Evolutionary conservation across 2,113 vertebrate species (phyloP), one percentile per base, ranked within the genome.

Genomic region (Mustela nigripes): DNA sequence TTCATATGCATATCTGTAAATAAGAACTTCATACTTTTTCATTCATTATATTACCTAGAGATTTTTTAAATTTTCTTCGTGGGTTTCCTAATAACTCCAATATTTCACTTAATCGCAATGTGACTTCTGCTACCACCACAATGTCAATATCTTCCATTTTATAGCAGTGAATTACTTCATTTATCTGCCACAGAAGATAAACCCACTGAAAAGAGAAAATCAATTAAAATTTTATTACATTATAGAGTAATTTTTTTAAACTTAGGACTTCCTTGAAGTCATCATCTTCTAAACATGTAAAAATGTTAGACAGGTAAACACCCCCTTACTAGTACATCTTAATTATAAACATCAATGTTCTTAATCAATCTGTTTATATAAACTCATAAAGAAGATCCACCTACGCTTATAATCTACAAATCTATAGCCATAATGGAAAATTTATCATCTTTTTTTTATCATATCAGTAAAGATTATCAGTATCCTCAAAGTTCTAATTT

Each of bases 151-250:
- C 95, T 91, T 98, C 98, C 95, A 99, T 94, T 81, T 97, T 97
- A 97, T 87, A 99, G 48, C 95, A 97, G 24, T 98, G 98, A 94
- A 99, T 99, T 97, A 99, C 98, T 97, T 99, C 99, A 98, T 98
- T 99, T 98, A 99, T 98, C 92, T 99, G 96, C 98, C 98, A 99
- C 78, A 99, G 98, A 97, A 99, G 98, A 97, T 99, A 98, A 95
- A 99, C 21, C 99, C 99, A 99, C 99, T 99, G 95, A 97, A 98
- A 97, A 94, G 58, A 92, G 50, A 93, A 48, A 4, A 96, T 82
- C n/a, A 82, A 65, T 84, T 79, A n/a, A 73, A 60, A 74, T 36
- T 24, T n/a, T 21, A 63, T 71, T n/a, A 48, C 16, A 79, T 7
- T 53, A 16, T 33, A 85, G 11, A 73, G 76, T 62, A 86, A 94